Percentiles rank a stretch among this genome's conserved stretches.
These are phyloP conservation scores for Lasioglossum malachurum DNA, from an alignment of 2,888 invertebrate genomes.

Conservation along the genomic window DNA sequence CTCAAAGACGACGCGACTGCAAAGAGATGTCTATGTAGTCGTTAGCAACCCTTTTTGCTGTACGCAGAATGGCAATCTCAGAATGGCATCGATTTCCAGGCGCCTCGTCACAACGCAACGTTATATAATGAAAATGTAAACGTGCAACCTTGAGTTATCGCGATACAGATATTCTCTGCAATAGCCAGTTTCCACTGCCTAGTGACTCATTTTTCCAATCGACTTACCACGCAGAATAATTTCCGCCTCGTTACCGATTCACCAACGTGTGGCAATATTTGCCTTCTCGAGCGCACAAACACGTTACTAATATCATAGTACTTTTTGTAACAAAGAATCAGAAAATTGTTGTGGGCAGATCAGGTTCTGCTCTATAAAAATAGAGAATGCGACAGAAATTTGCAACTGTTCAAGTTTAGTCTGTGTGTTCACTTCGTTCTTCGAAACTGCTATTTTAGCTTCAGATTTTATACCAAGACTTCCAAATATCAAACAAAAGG, in stretches of 20 bases:
- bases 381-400: neutral
- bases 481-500: neutral
- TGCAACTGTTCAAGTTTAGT: neutral
- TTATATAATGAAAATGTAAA: slow-evolving; percentile 47
- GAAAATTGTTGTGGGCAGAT: neutral
- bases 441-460: neutral
- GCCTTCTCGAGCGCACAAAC: neutral
- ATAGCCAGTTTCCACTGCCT: slow-evolving; percentile 14
- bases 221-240: neutral
- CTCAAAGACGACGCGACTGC: neutral
- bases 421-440: neutral
- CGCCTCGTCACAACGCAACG: slow-evolving; percentile 12
- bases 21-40: neutral
- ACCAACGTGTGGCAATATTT: neutral
- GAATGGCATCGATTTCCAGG: slow-evolving; percentile 21
- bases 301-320: neutral
- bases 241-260: slow-evolving; percentile 41
- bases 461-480: neutral
- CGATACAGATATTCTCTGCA: slow-evolving; percentile 19
- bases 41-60: slow-evolving; percentile 25
- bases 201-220: slow-evolving; percentile 42
- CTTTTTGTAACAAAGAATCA: neutral
- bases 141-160: slow-evolving; percentile 37
- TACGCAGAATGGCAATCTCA: slow-evolving; percentile 11
- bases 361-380: neutral